Percentiles rank a stretch among this genome's conserved stretches.
These are phyloP conservation scores for Terebella lapidaria DNA, from an alignment of 2,888 invertebrate genomes.

Conservation along the genomic window DNA sequence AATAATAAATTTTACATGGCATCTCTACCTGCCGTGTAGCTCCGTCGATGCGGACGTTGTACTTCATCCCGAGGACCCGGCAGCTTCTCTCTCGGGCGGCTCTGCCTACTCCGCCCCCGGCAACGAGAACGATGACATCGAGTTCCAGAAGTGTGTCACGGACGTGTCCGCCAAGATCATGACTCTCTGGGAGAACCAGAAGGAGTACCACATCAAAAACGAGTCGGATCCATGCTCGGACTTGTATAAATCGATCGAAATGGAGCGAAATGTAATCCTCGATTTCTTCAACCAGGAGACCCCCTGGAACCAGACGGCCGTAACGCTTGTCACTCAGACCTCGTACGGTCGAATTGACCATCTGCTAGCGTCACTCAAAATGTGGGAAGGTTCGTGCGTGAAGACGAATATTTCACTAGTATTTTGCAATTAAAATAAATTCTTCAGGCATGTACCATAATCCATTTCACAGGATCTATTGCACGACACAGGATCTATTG, in stretches of 20 bases:
- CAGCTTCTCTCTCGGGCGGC: too few relatives aligned
- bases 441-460: too few relatives aligned
- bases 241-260: neutral
- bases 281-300: neutral
- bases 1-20: too few relatives aligned
- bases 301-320: slow-evolving; percentile 2
- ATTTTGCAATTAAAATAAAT: too few relatives aligned
- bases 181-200: neutral
- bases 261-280: neutral
- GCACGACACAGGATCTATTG: too few relatives aligned
- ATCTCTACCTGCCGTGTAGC: too few relatives aligned
- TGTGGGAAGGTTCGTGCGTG: slow-evolving; percentile 1
- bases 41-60: too few relatives aligned
- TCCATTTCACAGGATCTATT: too few relatives aligned
- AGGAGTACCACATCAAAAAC: neutral
- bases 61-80: too few relatives aligned
- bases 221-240: neutral
- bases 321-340: neutral
- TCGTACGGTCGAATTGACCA: slow-evolving; percentile 2
- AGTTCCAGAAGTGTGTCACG: neutral
- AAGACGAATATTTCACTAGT: too few relatives aligned
- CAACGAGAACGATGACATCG: too few relatives aligned
- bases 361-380: neutral
- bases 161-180: neutral
- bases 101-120: too few relatives aligned